Evolutionary conservation across 2,888 invertebrate species (phyloP), one percentile per base, ranked within the genome.

Genomic region (Elmis aenea): DNA sequence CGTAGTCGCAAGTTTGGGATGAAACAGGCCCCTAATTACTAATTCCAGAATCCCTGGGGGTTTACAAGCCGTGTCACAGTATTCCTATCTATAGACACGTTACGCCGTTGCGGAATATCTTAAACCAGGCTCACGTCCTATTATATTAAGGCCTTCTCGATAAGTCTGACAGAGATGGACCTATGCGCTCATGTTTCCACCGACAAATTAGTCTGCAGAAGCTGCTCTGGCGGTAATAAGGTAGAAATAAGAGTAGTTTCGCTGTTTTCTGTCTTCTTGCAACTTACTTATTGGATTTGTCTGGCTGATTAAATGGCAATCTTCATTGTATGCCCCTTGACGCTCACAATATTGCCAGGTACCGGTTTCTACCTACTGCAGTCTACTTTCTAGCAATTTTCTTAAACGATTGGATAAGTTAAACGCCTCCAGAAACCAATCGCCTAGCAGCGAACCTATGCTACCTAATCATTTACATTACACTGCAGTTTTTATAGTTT

Each of bases 21-120:
- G 42, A 41, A 46, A 48, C 45, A 44, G 45, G 43, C 40, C 32
- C 47, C 43, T 51, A 49, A 50, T 49, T 50, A 45, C 48, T 50
- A 52, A 50, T 52, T 50, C 45, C 42, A 31, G 28, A 33, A 42
- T 27, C 52, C 50, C 45, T 24, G 28, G 40, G 35, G 48, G 46
- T 36, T 38, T 45, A 47, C 45, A 47, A 51, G 32, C 47, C 47
- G 38, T 46, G 46, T 44, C 47, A 34, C 34, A 45, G 31, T 46
- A 42, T 45, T 45, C 38, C 35, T 37, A 26, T 31, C 38, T 33
- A 32, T 35, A 28, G 37, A 24, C 36, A 12, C 27, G 20, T 33
- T 25, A 36, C 30, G 31, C 25, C 43, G 22, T 33, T 40, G 25
- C 39, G 16, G 30, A 39, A 40, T 27, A 38, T 38, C 32, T 38